Evolutionary conservation across 2,888 invertebrate genomes (phyloP).

Genomic region (Scaptomyza flava): DNA sequence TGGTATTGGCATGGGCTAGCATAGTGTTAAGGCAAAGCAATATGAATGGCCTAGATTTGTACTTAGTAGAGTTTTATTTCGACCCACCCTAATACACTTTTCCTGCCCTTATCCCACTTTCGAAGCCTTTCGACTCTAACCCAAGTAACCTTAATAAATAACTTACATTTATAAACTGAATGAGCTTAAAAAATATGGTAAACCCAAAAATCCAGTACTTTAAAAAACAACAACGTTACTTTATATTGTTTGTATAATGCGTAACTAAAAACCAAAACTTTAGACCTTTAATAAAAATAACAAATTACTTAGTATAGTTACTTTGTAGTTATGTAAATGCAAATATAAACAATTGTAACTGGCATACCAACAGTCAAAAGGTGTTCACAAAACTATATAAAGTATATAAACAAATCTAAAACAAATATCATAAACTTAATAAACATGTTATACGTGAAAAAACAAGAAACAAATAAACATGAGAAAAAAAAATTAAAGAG

Average conservation of each 20-base stretch:
- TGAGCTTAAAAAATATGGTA: slow-evolving; percentile 69
- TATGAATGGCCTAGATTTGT: slow-evolving; percentile 1
- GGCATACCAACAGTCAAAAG: slow-evolving; percentile 76
- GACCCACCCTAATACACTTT: slow-evolving; percentile 13
- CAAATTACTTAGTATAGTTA: slow-evolving; percentile 34
- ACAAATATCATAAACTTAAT: slow-evolving; percentile 38
- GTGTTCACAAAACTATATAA: slow-evolving; percentile 60
- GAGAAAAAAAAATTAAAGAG: slow-evolving; percentile 30
- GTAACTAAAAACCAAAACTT: slow-evolving; percentile 65
- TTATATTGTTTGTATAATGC: slow-evolving; percentile 67
- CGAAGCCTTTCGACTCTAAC: slow-evolving; percentile 26
- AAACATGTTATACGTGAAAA: slow-evolving; percentile 44
- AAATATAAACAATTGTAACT: slow-evolving; percentile 65
- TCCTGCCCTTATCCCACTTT: slow-evolving; percentile 17
- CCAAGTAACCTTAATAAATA: slow-evolving; percentile 30
- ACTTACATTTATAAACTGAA: slow-evolving; percentile 60
- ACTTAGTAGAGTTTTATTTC: neutral
- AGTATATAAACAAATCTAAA: slow-evolving; percentile 24
- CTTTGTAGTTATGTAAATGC: slow-evolving; percentile 46
- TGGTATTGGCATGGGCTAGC: neutral
- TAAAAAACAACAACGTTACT: slow-evolving; percentile 45
- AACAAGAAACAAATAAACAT: slow-evolving; percentile 21
- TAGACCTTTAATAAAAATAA: slow-evolving; percentile 61
- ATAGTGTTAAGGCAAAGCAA: neutral
- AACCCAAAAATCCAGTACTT: slow-evolving; percentile 40